Conservation (phyloP, 92 coral and sea anemone species). For the Porites divaricata region DNA sequence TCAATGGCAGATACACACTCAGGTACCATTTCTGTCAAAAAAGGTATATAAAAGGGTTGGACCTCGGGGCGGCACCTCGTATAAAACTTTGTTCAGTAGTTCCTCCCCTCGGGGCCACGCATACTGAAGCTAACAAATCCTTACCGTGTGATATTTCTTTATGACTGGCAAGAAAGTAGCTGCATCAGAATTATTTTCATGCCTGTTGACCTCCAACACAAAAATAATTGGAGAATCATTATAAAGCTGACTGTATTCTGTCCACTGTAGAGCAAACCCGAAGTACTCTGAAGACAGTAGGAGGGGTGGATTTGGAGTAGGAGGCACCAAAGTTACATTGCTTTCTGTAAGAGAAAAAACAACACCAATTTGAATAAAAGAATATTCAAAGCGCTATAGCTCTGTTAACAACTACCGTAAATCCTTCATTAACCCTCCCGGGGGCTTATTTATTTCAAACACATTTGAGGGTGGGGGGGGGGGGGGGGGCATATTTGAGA, state of each 20-base stretch:
- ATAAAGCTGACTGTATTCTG: slow-evolving; percentile 3
- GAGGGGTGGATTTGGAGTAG: slow-evolving; percentile 53
- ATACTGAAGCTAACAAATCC: not conserved
- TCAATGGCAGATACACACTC: too few species aligned
- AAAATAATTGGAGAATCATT: slow-evolving; percentile 36
- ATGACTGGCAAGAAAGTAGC: slow-evolving; percentile 51
- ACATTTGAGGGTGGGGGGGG: not conserved
- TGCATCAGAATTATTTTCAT: slow-evolving; percentile 46
- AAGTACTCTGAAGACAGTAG: slow-evolving; percentile 37
- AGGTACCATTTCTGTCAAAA: too few species aligned
- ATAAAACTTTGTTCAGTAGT: too few species aligned
- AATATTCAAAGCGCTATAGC: not conserved
- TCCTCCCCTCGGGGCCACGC: too few species aligned
- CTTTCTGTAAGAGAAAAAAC: not conserved
- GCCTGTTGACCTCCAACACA: slow-evolving; percentile 60
- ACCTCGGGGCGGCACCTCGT: too few species aligned
- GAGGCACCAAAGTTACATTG: slow-evolving; percentile 44
- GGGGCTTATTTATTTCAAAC: not conserved
- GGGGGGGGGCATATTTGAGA: not conserved
- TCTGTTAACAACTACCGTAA: not conserved
- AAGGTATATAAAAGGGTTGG: too few species aligned
- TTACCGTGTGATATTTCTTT: slow-evolving; percentile 61
- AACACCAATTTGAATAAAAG: too few species aligned
- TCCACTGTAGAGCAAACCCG: slow-evolving; percentile 61
- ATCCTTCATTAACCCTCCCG: not conserved